Evolutionary conservation across 2,888 invertebrate genomes (phyloP), one percentile per base, ranked within the genome.

Genomic region (Drosophila ochracea): DNA sequence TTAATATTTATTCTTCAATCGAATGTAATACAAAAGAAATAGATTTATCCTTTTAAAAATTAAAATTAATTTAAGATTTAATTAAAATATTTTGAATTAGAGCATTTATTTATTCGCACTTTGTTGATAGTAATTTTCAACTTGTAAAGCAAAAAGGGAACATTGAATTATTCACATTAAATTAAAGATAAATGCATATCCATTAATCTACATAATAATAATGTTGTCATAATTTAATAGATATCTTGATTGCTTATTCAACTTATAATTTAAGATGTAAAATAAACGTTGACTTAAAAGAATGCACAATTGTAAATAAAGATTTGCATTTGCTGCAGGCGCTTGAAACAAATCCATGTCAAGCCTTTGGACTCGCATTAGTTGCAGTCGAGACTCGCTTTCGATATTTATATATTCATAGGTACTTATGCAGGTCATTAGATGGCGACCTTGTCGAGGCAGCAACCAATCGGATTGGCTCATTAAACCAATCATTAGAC

Each of bases 401-500:
- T 59, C 21, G 37, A 58, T 57, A 57, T 39, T 35, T 28, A 33
- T 41, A 50, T 11, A 28, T 9, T 9, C 2, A 31, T 37, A 19
- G 2, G 37, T 28, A n/a, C 37, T 6, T 55, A 71, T 80, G 72
- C 82, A 69, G 80, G 80, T 86, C 75, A 84, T 68, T 76, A 72
- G 37, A 43, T 19, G 64, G 54, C 65, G 69, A 78, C 84, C 87
- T 87, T 84, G 83, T 75, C 57, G 47, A 19, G 41, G 37, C 47
- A 33, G 41, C 59, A 66, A 28, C 54, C 67, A 69, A 62, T 69
- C 35, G 52, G 33, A 66, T 37, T 65, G 68, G 61, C 33, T 39
- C 68, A 69, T 68, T 76, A 68, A 84, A 60, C 68, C 61, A 75
- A 78, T 76, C 78, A 76, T 89, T 84, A 78, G 73, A 68, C 72